A percentile compares a stretch with the other conserved stretches of the same genome.
Evolutionary conservation across 1,140 invertebrate species (phyloP).

Genomic region (Chrysomallon squamiferum): DNA sequence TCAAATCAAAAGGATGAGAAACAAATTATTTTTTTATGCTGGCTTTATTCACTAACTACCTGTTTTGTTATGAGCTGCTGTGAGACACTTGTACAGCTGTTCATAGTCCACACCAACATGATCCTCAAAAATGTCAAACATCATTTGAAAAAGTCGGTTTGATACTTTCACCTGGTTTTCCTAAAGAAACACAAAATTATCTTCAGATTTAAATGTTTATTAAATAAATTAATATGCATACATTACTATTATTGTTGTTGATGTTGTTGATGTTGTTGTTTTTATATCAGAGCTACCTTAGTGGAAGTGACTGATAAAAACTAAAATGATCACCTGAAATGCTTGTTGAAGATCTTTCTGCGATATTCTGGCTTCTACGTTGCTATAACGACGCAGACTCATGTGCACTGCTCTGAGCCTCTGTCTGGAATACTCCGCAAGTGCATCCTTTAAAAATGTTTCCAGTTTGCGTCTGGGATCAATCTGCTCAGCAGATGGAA

Average conservation of each 20-base stretch:
- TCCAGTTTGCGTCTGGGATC: slow-evolving; percentile 36
- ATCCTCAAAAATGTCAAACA: slow-evolving; percentile 40
- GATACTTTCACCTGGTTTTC: slow-evolving; percentile 44
- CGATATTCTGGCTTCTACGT: slow-evolving; percentile 41
- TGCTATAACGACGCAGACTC: slow-evolving; percentile 43
- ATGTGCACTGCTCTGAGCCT: slow-evolving; percentile 47
- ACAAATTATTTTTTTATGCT: too few species aligned
- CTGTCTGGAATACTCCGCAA: slow-evolving; percentile 46
- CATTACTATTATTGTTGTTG: too few species aligned
- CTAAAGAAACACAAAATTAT: slow-evolving; percentile 20
- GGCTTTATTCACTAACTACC: too few species aligned
- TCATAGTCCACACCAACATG: slow-evolving; percentile 47
- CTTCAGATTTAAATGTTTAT: too few species aligned
- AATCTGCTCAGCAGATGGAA: background rate
- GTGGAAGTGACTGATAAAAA: too few species aligned
- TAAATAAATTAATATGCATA: too few species aligned
- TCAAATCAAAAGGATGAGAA: too few species aligned
- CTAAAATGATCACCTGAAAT: slow-evolving; percentile 37
- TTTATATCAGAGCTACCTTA: too few species aligned
- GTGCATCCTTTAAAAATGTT: slow-evolving; percentile 21
- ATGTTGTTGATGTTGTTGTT: too few species aligned
- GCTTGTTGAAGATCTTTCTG: slow-evolving; percentile 42
- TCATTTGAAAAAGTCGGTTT: slow-evolving; percentile 27
- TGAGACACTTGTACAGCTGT: slow-evolving; percentile 39
- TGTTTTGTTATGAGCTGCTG: slow-evolving; percentile 38